phyloP scores from a whole-genome alignment of 2,113 vertebrate genomes.

The Cavia aperea region DNA sequence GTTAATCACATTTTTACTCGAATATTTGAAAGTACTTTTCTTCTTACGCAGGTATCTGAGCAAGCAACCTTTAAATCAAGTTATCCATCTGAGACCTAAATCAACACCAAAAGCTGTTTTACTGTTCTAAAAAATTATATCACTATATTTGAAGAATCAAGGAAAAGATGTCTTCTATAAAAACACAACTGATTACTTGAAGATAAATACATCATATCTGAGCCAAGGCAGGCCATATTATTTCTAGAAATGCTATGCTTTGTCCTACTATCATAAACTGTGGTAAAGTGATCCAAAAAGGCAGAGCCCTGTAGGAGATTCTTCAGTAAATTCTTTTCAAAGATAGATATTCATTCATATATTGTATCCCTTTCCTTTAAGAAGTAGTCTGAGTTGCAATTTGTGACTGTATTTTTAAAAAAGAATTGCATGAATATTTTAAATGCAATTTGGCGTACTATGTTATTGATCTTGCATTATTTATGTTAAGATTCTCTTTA shows the following conservation, averaged over 20 bases:
- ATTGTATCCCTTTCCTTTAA: conserved; percentile 46
- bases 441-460: conserved; percentile 62
- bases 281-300: background rate
- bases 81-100: conserved; percentile 21
- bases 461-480: conserved; percentile 74
- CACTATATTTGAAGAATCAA: conserved; percentile 11
- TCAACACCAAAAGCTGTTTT: conserved; percentile 28
- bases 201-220: conserved; percentile 17
- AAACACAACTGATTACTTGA: conserved; percentile 41
- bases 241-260: conserved; percentile 17
- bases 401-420: conserved; percentile 65
- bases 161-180: background rate
- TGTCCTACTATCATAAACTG: background rate
- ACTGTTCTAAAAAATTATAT: conserved; percentile 22
- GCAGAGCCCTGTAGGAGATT: background rate
- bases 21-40: conserved; percentile 42
- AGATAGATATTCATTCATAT: background rate
- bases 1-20: conserved; percentile 32
- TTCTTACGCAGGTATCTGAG: background rate
- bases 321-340: background rate
- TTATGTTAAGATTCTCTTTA: conserved; percentile 74
- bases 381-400: conserved; percentile 56
- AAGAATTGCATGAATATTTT: conserved; percentile 76
- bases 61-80: background rate
- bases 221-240: background rate